phyloP scores from a whole-genome alignment of 2,113 vertebrate species.

The Felis chaus region DNA sequence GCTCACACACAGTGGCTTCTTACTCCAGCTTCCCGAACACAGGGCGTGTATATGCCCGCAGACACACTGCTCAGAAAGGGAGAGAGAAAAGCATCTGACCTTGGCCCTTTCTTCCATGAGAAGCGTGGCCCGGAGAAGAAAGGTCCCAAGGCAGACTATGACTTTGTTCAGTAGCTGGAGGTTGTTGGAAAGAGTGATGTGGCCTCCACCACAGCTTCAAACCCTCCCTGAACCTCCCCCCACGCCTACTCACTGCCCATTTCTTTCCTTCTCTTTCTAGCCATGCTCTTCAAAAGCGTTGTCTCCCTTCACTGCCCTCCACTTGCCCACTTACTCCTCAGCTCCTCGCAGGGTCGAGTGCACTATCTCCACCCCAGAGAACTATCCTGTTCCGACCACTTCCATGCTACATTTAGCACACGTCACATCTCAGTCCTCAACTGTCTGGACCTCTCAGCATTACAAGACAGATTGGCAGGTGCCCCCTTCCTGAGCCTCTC shows the following conservation, averaged over 20 bases:
- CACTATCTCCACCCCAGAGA: background rate
- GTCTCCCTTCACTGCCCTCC: background rate
- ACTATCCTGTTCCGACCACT: background rate
- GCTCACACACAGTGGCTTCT: background rate
- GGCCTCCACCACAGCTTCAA: background rate
- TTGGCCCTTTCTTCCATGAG: background rate
- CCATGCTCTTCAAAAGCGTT: background rate
- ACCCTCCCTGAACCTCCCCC: background rate
- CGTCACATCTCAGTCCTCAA: background rate
- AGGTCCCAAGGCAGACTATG: background rate
- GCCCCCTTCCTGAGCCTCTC: background rate
- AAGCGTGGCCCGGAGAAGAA: background rate
- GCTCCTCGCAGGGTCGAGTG: background rate
- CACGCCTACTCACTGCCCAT: background rate
- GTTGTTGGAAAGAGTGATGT: background rate
- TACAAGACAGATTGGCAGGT: background rate
- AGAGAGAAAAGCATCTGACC: background rate
- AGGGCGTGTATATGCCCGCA: too few relatives aligned
- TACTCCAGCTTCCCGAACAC: background rate
- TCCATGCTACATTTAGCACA: background rate
- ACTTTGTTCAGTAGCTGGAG: background rate
- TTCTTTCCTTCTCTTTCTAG: background rate
- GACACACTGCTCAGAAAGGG: background rate
- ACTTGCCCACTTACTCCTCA: background rate
- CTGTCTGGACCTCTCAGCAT: background rate